Conservation (phyloP, 2,797 vertebrate genomes). For the Melanotaenia boesemani region DNA sequence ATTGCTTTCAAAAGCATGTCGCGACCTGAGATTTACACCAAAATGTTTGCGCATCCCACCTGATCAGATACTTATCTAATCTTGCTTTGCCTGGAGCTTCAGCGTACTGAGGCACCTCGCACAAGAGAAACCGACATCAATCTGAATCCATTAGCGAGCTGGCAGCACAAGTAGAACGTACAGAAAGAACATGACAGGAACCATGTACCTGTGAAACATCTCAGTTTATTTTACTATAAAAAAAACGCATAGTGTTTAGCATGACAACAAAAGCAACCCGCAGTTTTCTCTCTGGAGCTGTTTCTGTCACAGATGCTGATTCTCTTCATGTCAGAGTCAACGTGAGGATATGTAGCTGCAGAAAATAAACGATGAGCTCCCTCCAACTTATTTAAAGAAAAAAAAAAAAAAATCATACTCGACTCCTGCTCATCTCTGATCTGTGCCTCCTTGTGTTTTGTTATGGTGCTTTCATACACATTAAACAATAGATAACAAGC, state of each 20-base stretch:
- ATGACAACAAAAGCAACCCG: slow-evolving; percentile 68
- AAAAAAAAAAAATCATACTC: not conserved
- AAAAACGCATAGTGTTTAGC: slow-evolving; percentile 68
- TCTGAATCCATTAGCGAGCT: not conserved
- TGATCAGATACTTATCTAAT: not conserved
- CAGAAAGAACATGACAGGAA: slow-evolving; percentile 10
- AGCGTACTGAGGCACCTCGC: not conserved
- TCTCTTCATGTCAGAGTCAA: not conserved
- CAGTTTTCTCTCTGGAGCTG: slow-evolving; percentile 39
- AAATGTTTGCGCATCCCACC: not conserved
- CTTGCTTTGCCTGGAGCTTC: not conserved
- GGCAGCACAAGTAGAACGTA: not conserved
- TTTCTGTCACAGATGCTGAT: slow-evolving; percentile 28
- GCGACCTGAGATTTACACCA: not conserved
- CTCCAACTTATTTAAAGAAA: not conserved
- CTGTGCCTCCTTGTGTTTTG: slow-evolving; percentile 1
- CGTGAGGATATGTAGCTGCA: slow-evolving; percentile 17
- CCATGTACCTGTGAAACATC: slow-evolving; percentile 65
- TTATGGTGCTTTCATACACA: slow-evolving; percentile 33
- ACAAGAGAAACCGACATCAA: not conserved
- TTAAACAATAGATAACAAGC: slow-evolving; percentile 9
- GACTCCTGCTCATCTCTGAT: slow-evolving; percentile 2
- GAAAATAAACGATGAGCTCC: slow-evolving; percentile 8
- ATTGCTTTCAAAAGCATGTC: not conserved
- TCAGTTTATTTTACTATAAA: slow-evolving; percentile 82